Percentiles rank a stretch among this genome's conserved stretches.
Evolutionary conservation across 23 tunicate genomes (phyloP).

Genomic region (Trididemnum clinides): DNA sequence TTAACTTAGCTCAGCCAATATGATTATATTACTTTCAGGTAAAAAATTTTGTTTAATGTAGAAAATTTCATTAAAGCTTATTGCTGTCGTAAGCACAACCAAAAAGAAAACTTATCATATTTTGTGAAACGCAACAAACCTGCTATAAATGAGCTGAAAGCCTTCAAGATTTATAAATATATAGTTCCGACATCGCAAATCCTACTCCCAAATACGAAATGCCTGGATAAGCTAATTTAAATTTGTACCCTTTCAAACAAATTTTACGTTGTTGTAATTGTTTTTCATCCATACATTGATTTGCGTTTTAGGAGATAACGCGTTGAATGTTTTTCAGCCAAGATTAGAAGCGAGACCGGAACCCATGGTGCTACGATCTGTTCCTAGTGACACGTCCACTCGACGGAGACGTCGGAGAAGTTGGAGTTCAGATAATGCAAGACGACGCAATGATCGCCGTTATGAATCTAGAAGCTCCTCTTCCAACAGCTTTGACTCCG

Average conservation of each 20-base stretch:
- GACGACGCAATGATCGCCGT: constrained; percentile 25
- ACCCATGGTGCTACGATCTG: neutral
- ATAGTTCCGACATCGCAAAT: no score
- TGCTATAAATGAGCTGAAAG: no score
- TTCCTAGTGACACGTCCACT: neutral
- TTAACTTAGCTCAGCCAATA: neutral
- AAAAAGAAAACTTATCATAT: neutral
- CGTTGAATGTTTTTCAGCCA: neutral
- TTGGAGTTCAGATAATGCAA: neutral
- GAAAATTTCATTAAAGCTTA: no score
- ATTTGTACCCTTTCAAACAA: no score
- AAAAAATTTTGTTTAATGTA: no score
- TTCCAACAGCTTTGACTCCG: neutral
- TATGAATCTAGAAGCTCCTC: neutral
- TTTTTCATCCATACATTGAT: no score
- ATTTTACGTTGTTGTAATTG: no score
- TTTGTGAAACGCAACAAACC: no score
- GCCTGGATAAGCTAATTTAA: no score
- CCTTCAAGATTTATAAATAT: no score
- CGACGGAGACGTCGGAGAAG: constrained; percentile 31
- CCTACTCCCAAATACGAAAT: no score
- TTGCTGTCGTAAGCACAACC: neutral
- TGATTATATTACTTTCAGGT: neutral
- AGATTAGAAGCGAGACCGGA: constrained; percentile 20
- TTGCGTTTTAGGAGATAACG: no score